A percentile compares a stretch with the other conserved stretches of the same genome.
These are phyloP conservation scores for Panulirus ornatus DNA, from an alignment of 1,140 invertebrate species.

Conservation along the genomic window DNA sequence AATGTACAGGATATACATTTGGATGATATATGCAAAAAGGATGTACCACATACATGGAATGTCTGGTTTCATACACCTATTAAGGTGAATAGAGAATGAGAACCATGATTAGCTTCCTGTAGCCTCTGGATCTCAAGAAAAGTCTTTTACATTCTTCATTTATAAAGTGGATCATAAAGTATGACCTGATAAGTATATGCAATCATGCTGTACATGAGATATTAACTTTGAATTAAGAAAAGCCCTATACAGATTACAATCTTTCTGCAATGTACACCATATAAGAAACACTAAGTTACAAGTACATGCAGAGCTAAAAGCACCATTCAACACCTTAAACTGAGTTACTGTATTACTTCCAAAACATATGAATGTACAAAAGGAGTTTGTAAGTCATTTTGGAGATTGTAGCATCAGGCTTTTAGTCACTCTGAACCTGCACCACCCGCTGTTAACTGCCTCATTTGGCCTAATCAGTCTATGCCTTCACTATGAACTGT, in stretches of 20 bases:
- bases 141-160: neutral
- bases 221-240: slow-evolving; percentile 45
- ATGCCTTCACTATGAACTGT: neutral
- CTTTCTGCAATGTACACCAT: slow-evolving; percentile 59
- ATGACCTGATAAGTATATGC: neutral
- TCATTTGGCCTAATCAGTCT: neutral
- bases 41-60: too few relatives aligned
- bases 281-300: slow-evolving; percentile 39
- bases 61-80: too few relatives aligned
- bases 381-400: slow-evolving; percentile 70
- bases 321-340: slow-evolving; percentile 67
- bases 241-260: slow-evolving; percentile 62
- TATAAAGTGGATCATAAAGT: neutral
- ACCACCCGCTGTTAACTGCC: slow-evolving; percentile 3
- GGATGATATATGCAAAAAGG: too few relatives aligned
- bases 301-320: slow-evolving; percentile 70
- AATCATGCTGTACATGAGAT: slow-evolving; percentile 42
- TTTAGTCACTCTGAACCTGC: slow-evolving; percentile 9
- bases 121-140: neutral
- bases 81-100: too few relatives aligned
- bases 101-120: neutral
- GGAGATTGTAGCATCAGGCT: slow-evolving; percentile 62
- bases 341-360: slow-evolving; percentile 48
- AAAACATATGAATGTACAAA: slow-evolving; percentile 66
- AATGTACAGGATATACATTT: too few relatives aligned